Conservation (phyloP, 1,140 invertebrate species). For the Dufourea novaeangliae region DNA sequence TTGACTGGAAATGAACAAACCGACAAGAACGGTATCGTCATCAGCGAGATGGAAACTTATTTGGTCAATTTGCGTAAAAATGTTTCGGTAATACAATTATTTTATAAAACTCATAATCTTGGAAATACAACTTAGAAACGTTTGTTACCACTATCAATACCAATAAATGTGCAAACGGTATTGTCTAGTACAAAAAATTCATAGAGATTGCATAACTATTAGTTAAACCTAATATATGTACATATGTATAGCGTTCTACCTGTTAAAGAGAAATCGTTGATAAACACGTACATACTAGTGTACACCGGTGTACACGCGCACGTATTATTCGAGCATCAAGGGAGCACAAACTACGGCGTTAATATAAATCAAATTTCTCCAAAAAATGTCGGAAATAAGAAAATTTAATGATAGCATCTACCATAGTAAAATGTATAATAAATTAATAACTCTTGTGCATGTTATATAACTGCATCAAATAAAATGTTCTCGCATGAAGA, state of each 20-base stretch:
- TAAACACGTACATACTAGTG: too few species aligned
- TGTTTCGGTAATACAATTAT: slow-evolving; percentile 61
- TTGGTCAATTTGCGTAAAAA: slow-evolving; percentile 69
- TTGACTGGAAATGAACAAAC: slow-evolving; percentile 68
- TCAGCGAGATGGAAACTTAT: slow-evolving; percentile 69
- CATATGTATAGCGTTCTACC: too few species aligned
- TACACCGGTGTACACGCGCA: too few species aligned
- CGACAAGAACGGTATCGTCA: slow-evolving; percentile 67
- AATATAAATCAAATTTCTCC: neutral
- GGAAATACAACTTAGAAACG: slow-evolving; percentile 28
- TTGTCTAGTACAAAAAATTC: neutral
- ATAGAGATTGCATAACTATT: neutral
- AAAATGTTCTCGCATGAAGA: slow-evolving; percentile 81
- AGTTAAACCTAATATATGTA: too few species aligned
- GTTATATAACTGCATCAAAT: slow-evolving; percentile 75
- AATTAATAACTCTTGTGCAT: slow-evolving; percentile 55
- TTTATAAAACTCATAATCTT: slow-evolving; percentile 72
- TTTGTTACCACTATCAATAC: neutral
- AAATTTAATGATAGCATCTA: neutral
- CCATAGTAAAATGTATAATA: slow-evolving; percentile 38
- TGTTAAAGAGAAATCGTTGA: too few species aligned
- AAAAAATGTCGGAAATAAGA: neutral
- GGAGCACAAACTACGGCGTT: too few species aligned
- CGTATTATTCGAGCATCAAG: too few species aligned
- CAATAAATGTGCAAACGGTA: neutral